Evolutionary conservation across 2,113 vertebrate genomes (phyloP), one percentile per base, ranked within the genome.

Genomic region (Acanthisitta chloris): DNA sequence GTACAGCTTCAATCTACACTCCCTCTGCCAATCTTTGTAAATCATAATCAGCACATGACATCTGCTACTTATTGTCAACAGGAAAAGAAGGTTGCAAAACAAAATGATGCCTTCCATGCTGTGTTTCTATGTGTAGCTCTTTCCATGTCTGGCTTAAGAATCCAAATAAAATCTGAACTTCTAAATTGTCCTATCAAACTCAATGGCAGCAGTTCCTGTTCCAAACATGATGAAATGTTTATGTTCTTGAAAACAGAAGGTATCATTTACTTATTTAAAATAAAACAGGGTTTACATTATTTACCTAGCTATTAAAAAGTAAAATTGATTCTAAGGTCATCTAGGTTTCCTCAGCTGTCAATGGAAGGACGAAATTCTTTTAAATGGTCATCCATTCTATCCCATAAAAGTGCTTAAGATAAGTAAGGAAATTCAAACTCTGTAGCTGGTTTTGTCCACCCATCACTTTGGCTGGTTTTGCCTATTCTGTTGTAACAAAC

Each of bases 41-140:
- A 89, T 79, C 74, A 59, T 87, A 94, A 95, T 94, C 70, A 91
- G 28, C 34, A 42, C 38, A 82, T 87, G 92, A 85, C 52, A 94
- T 95, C 81, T 96, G 78, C 34, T 92, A 61, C 78, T 87, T 92
- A 76, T 58, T 58, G 17, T 86, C 66, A 91, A 82, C 58, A 89
- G 55, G 49, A 92, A 85, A 76, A 51, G 40, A 69, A 87, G 40
- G 24, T 42, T 91, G 73, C 61, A 94, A 91, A 92, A 76, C 64
- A 92, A 86, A 91, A 67, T 45, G 5, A 55, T 59, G 21, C 3
- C 94, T 91, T 82, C 55, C 59, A 61, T 86, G 49, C 20, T 88
- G 31, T 85, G 51, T 74, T 86, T 96, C 73, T 55, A 71, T n/a
- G 24, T 31, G 61, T 51, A 81, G 67, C 33, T 80, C 73, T 83